Percentiles rank a stretch among this genome's conserved stretches.
phyloP scores from a whole-genome alignment of 2,797 vertebrate genomes.

The Schizopygopsis malacanthus region DNA sequence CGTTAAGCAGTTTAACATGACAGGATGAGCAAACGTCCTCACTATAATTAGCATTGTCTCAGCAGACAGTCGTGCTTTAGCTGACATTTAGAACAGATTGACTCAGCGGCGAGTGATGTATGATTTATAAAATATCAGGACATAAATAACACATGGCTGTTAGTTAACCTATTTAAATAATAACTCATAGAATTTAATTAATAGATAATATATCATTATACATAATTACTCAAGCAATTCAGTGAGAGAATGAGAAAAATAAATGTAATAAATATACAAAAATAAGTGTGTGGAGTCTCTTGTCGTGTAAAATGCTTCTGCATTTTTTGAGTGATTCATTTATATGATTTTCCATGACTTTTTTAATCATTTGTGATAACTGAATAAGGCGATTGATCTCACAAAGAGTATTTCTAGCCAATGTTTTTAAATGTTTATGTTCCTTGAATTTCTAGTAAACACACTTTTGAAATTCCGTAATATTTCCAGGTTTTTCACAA shows the following conservation, averaged over 20 bases:
- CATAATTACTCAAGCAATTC: not conserved
- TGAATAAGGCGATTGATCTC: not conserved
- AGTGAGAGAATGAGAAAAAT: not conserved
- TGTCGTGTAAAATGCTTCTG: not conserved
- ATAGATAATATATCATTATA: not conserved
- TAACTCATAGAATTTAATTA: not conserved
- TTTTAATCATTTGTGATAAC: not conserved
- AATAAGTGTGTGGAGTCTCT: too few species aligned
- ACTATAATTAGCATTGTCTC: conserved; percentile 31
- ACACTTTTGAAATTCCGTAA: too few species aligned
- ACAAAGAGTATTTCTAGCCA: not conserved
- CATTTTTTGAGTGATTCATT: not conserved
- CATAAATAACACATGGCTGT: not conserved
- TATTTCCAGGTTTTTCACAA: too few species aligned
- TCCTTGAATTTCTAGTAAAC: too few species aligned
- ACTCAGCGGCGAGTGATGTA: not conserved
- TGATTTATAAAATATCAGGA: conserved; percentile 13
- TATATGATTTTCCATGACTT: not conserved
- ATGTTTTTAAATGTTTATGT: too few species aligned
- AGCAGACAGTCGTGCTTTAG: not conserved
- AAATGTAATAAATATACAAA: not conserved
- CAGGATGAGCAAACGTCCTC: conserved; percentile 37
- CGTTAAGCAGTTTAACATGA: conserved; percentile 49
- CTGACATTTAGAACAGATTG: not conserved
- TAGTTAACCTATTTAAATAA: not conserved